Percentiles rank a stretch among this genome's conserved stretches.
These are phyloP conservation scores for Chaetodon trifasciatus DNA, from an alignment of 2,797 vertebrate genomes.

Conservation along the genomic window DNA sequence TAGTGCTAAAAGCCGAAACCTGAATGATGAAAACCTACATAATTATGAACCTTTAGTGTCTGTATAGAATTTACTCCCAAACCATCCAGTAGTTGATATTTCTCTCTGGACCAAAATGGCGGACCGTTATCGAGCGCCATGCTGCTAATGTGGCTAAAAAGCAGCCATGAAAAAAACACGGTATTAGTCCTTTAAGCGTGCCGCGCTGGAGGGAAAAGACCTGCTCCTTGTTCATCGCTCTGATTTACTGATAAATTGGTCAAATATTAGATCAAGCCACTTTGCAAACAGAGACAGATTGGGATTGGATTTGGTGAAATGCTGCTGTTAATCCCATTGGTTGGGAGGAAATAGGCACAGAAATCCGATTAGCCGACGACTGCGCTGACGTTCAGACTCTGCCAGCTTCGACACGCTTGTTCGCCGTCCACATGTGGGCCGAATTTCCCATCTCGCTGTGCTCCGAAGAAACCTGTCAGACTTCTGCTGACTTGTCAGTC, in stretches of 20 bases:
- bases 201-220: background rate
- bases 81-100: background rate
- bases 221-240: background rate
- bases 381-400: background rate
- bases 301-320: background rate
- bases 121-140: background rate
- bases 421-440: constrained; percentile 38
- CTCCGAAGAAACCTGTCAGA: background rate
- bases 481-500: constrained; percentile 40
- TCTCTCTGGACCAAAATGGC: background rate
- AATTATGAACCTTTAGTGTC: too few species aligned
- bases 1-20: too few species aligned
- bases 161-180: background rate
- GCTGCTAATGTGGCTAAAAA: background rate
- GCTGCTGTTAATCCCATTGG: background rate
- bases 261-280: constrained; percentile 2
- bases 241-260: constrained; percentile 14
- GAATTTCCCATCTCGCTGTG: constrained; percentile 26
- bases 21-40: too few species aligned
- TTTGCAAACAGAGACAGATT: constrained; percentile 1
- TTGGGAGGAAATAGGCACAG: constrained; percentile 5
- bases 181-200: background rate
- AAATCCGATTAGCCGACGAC: constrained; percentile 27
- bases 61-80: too few species aligned
- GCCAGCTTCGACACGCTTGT: constrained; percentile 22